Conservation (phyloP, 2,888 invertebrate genomes). For the Pteria penguin region DNA sequence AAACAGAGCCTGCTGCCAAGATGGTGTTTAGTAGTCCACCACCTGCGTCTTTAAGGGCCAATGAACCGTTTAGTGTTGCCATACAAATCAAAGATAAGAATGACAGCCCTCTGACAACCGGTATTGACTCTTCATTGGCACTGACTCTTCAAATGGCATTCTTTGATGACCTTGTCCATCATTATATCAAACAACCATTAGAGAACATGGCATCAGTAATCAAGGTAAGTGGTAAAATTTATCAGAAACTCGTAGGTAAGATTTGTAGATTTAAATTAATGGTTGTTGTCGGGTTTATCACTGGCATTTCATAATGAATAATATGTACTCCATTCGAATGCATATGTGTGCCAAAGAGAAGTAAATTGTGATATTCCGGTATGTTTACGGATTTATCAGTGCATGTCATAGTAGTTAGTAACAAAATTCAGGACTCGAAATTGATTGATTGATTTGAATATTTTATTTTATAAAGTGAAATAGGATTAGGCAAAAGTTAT, state of each 20-base stretch:
- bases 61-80: constrained; percentile 26
- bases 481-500: too few relatives aligned
- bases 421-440: too few relatives aligned
- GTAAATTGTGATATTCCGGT: too few relatives aligned
- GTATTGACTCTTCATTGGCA: constrained; percentile 53
- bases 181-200: constrained; percentile 37
- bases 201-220: constrained; percentile 42
- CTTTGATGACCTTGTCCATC: constrained; percentile 40
- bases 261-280: too few relatives aligned
- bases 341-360: too few relatives aligned
- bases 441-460: too few relatives aligned
- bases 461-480: too few relatives aligned
- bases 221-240: constrained; percentile 36
- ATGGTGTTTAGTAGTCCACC: constrained; percentile 18
- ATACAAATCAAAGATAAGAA: constrained; percentile 38
- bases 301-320: too few relatives aligned
- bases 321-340: too few relatives aligned
- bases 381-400: too few relatives aligned
- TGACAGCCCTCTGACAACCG: constrained; percentile 29
- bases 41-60: constrained; percentile 10
- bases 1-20: constrained; percentile 28
- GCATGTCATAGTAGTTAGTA: too few relatives aligned
- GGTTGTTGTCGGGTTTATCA: too few relatives aligned
- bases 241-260: background rate
- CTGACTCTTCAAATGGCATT: constrained; percentile 50